Base-by-base conservation (phyloP, 2,888 invertebrate species). In the Euzetes globulus region DNA sequence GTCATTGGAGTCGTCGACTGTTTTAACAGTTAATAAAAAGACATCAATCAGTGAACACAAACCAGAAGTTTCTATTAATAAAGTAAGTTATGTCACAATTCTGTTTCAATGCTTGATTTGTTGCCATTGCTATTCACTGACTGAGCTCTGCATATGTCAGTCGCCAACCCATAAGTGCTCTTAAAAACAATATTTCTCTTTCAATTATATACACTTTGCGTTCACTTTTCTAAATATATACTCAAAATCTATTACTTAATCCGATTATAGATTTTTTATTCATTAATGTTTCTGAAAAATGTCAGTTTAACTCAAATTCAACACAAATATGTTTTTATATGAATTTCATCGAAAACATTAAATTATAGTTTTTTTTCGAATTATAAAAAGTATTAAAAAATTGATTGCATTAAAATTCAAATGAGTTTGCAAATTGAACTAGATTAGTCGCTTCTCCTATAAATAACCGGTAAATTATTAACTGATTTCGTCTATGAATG, bases 11-110 rank as follows among this genome's bases (percentile, higher is more conserved):
- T 41, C 22, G 27, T 25, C 71, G 17, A 71, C 47, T n/a, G 17
- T 25, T 45, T 71, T 22, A 45, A 71, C 71, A 15, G 29, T 29
- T n/a, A 27, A 63, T 63, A 63, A 63, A 33, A 63, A 63, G 63
- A 63, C 63, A 63, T 63, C 27, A 13, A 33, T 63, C 63, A 63
- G 29, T 17, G 13, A 2, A 63, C 17, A 63, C 25, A 63, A 63
- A 63, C 63, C 63, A 29, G 22, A 63, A 63, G 29, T 63, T 63
- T 13, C n/a, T 63, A 22, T 22, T 11, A 63, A 63, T 63, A 27
- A 63, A 29, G 63, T 63, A 63, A 63, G 63, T 63, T 17, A 17
- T 63, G 6, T 25, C n/a, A 25, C 58, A 58, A 27, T 58, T 22
- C 11, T 58, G 9, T 17, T 58, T 58, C 33, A 29, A 7, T 63